Evolutionary conservation across 2,888 invertebrate species (phyloP).

Genomic region (Drosophila koepferae): DNA sequence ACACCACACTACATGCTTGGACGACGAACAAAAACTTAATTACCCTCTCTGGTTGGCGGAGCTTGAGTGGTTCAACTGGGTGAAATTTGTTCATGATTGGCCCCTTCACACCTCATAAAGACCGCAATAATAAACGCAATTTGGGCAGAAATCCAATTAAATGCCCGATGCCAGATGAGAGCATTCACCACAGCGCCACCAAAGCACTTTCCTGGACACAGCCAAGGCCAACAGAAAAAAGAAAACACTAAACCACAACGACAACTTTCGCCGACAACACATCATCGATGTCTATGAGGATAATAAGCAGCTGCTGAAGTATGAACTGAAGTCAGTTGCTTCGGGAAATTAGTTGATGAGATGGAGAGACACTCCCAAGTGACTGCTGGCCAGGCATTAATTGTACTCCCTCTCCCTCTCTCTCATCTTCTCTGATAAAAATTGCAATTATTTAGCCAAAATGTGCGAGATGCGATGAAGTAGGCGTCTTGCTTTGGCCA

Average conservation of each 20-base stretch:
- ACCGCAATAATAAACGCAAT: slow-evolving; percentile 77
- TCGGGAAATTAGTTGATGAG: slow-evolving; percentile 13
- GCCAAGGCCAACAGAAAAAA: slow-evolving; percentile 9
- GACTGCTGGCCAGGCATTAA: slow-evolving; percentile 62
- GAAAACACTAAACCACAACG: slow-evolving; percentile 51
- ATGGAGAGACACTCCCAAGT: slow-evolving; percentile 36
- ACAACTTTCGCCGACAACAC: slow-evolving; percentile 67
- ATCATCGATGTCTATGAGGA: slow-evolving; percentile 71
- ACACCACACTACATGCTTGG: slow-evolving; percentile 11
- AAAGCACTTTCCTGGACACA: slow-evolving; percentile 27
- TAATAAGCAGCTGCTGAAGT: slow-evolving; percentile 56
- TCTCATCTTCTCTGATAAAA: slow-evolving; percentile 63
- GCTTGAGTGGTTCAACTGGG: slow-evolving; percentile 14
- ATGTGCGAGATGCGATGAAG: slow-evolving; percentile 49
- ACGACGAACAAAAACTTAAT: slow-evolving; percentile 66
- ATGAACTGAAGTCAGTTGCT: not conserved
- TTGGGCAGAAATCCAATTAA: slow-evolving; percentile 80
- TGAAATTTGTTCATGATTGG: slow-evolving; percentile 56
- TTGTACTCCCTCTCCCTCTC: slow-evolving; percentile 49
- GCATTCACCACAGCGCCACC: slow-evolving; percentile 11
- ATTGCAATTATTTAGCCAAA: slow-evolving; percentile 79
- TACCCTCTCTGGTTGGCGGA: slow-evolving; percentile 58
- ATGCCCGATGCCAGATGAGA: slow-evolving; percentile 53
- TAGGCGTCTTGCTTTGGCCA: slow-evolving; percentile 34
- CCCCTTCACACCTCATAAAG: slow-evolving; percentile 78